Percentiles rank a stretch among this genome's conserved stretches.
phyloP scores from a whole-genome alignment of 2,888 invertebrate genomes.

The Eupithecia tripunctaria region DNA sequence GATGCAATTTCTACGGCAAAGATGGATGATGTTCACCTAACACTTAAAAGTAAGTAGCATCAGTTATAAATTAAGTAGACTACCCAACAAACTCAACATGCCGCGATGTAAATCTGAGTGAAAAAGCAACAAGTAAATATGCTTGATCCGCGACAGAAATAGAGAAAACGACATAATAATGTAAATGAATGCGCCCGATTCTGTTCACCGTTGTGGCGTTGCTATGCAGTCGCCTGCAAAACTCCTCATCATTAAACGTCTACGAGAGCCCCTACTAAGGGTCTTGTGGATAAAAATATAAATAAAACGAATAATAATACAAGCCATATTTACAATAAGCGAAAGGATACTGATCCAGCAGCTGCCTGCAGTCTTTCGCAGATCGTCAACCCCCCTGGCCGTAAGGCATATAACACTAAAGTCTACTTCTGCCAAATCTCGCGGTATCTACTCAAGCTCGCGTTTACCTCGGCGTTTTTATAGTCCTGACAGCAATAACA shows the following conservation, averaged over 20 bases:
- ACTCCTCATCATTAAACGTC: slow-evolving; percentile 61
- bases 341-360: too few relatives aligned
- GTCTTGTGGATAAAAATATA: background rate
- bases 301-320: too few relatives aligned
- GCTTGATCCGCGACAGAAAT: slow-evolving; percentile 61
- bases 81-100: background rate
- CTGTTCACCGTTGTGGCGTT: slow-evolving; percentile 64
- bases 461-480: too few relatives aligned
- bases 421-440: too few relatives aligned
- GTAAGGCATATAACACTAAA: too few relatives aligned
- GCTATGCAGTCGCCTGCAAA: slow-evolving; percentile 56
- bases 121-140: slow-evolving; percentile 44
- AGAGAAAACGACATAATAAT: slow-evolving; percentile 69
- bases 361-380: too few relatives aligned
- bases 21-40: too few relatives aligned
- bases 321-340: too few relatives aligned
- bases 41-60: too few relatives aligned
- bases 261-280: slow-evolving; percentile 51
- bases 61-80: background rate
- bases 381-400: too few relatives aligned
- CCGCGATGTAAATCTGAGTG: slow-evolving; percentile 26
- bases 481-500: background rate
- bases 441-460: too few relatives aligned
- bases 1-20: too few relatives aligned
- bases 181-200: slow-evolving; percentile 71